phyloP scores from a whole-genome alignment of 1,140 invertebrate species.

The Trachymyrmex septentrionalis region DNA sequence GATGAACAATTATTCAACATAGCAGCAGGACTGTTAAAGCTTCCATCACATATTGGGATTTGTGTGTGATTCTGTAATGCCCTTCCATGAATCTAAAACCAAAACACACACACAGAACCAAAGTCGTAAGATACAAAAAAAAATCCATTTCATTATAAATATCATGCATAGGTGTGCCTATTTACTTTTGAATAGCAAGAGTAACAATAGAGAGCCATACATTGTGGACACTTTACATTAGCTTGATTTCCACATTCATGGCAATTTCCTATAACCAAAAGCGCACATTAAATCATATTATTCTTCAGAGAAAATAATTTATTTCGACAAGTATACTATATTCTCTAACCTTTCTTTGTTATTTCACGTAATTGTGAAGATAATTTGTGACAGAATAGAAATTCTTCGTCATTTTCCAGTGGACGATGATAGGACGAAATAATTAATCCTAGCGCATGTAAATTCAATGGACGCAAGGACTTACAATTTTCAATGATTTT shows the following conservation, averaged over 20 bases:
- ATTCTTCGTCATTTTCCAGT: conserved; percentile 66
- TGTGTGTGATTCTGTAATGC: conserved; percentile 75
- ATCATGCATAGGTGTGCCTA: not conserved
- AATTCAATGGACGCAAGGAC: conserved; percentile 33
- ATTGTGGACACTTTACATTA: conserved; percentile 73
- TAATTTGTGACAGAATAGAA: conserved; percentile 70
- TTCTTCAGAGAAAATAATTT: not conserved
- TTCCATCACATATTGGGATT: conserved; percentile 40
- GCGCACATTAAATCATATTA: conserved; percentile 47
- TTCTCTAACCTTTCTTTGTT: conserved; percentile 66
- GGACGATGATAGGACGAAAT: conserved; percentile 48
- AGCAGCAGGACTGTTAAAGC: not conserved
- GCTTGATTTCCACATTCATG: conserved; percentile 77
- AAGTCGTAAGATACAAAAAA: not conserved
- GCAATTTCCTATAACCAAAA: conserved; percentile 75
- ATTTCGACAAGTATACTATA: not conserved
- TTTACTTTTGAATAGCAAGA: conserved; percentile 81
- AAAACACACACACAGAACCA: conserved; percentile 2
- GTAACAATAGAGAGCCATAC: conserved; percentile 75
- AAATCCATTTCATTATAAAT: not conserved
- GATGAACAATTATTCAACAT: conserved; percentile 63
- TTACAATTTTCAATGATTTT: not conserved
- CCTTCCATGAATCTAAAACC: conserved; percentile 75
- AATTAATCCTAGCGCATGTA: conserved; percentile 61
- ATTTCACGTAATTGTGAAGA: conserved; percentile 56